Conservation (phyloP, 1,140 invertebrate genomes). For the Cydia splendana region DNA sequence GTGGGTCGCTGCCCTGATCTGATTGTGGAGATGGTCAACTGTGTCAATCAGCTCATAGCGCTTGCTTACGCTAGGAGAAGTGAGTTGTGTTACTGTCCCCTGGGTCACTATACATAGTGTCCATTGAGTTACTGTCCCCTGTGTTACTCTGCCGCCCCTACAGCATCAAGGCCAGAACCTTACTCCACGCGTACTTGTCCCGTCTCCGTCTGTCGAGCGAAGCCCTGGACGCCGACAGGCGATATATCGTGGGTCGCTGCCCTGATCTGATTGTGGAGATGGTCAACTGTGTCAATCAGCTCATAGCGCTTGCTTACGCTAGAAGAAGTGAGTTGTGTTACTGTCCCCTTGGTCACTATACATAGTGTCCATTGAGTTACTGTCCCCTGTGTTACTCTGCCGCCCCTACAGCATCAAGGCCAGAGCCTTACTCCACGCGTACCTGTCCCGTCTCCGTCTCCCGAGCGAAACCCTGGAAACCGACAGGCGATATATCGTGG, state of each 20-base stretch:
- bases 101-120: conserved; percentile 84
- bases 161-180: conserved; percentile 93
- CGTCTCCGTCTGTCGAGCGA: background rate
- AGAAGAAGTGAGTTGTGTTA: background rate
- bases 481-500: conserved; percentile 93
- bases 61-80: background rate
- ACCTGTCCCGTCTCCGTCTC: conserved; percentile 67
- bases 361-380: conserved; percentile 81
- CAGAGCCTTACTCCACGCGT: conserved; percentile 95
- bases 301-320: background rate
- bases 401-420: conserved; percentile 87
- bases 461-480: conserved; percentile 85
- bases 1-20: conserved; percentile 96
- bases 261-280: conserved; percentile 99
- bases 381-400: too few relatives aligned
- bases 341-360: conserved; percentile 89
- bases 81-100: conserved; percentile 37
- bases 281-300: conserved; percentile 86
- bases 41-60: conserved; percentile 60
- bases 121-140: too few relatives aligned
- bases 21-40: conserved; percentile 98
- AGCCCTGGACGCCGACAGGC: conserved; percentile 91
- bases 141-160: too few relatives aligned
- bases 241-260: conserved; percentile 95
- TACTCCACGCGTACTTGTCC: conserved; percentile 93